Conservation (phyloP, 1,140 invertebrate species). For the Drosophila lowei region DNA sequence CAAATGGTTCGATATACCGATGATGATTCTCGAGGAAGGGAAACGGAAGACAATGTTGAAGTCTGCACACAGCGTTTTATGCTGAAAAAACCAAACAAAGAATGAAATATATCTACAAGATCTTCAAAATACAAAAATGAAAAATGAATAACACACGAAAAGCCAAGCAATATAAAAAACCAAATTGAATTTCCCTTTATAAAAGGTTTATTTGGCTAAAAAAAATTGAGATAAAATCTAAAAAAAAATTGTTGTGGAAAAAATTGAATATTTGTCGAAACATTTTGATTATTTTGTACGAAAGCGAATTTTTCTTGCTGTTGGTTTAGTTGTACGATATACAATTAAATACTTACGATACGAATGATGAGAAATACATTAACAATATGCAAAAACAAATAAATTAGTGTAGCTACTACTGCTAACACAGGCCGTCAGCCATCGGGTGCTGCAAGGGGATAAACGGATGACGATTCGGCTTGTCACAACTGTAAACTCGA, state of each 20-base stretch:
- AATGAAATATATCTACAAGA: slow-evolving; percentile 56
- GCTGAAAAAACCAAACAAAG: slow-evolving; percentile 69
- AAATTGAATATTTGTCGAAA: slow-evolving; percentile 54
- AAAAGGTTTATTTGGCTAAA: slow-evolving; percentile 37
- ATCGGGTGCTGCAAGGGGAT: too few species aligned
- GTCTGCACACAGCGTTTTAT: slow-evolving; percentile 76
- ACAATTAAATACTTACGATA: slow-evolving; percentile 44
- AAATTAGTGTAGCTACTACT: too few species aligned
- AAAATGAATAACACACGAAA: slow-evolving; percentile 12
- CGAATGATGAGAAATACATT: slow-evolving; percentile 45
- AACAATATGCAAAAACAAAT: slow-evolving; percentile 67
- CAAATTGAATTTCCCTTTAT: slow-evolving; percentile 43
- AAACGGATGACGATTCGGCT: too few species aligned
- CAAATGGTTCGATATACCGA: slow-evolving; percentile 51
- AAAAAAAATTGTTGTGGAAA: slow-evolving; percentile 11
- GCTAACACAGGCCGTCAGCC: too few species aligned
- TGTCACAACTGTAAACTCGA: too few species aligned
- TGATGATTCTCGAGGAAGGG: slow-evolving; percentile 50
- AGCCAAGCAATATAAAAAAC: slow-evolving; percentile 37
- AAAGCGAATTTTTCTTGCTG: slow-evolving; percentile 82
- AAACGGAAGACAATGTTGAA: slow-evolving; percentile 58
- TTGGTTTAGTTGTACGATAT: slow-evolving; percentile 75
- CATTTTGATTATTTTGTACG: slow-evolving; percentile 63
- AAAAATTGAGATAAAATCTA: slow-evolving; percentile 22
- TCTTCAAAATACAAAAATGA: slow-evolving; percentile 52